Evolutionary conservation across 2,888 invertebrate genomes (phyloP).

Genomic region (Hemithea aestivaria): DNA sequence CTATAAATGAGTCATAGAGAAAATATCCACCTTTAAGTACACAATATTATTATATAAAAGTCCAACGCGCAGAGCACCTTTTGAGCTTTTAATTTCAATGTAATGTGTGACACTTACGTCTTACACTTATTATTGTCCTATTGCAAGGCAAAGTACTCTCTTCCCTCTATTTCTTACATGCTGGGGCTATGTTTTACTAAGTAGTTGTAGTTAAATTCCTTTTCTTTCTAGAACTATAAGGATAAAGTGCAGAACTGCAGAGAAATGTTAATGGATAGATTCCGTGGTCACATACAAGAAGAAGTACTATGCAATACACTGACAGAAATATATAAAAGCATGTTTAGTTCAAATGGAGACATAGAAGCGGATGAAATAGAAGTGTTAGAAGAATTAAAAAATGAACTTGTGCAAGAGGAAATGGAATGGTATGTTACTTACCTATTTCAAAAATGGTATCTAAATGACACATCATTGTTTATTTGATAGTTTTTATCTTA

Average conservation of each 20-base stretch:
- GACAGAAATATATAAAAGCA: conserved; percentile 55
- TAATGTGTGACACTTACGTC: no score
- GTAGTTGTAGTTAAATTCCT: conserved; percentile 1
- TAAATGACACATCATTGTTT: no score
- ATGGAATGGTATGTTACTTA: conserved; percentile 53
- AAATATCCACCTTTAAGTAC: no score
- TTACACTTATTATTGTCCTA: no score
- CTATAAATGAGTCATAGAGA: no score
- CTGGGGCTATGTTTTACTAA: no score
- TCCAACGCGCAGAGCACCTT: no score
- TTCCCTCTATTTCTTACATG: no score
- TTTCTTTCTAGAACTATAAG: conserved; percentile 56
- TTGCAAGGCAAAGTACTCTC: no score
- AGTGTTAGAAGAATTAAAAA: conserved; percentile 55
- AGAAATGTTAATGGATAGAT: conserved; percentile 54
- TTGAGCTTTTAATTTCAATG: no score
- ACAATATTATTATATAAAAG: no score
- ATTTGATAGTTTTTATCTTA: background rate
- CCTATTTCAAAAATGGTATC: no score
- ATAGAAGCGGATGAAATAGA: conserved; percentile 54
- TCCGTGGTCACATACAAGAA: conserved; percentile 46
- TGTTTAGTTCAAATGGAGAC: conserved; percentile 44
- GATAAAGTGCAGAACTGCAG: conserved; percentile 61
- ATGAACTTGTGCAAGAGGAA: conserved; percentile 66
- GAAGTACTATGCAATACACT: conserved; percentile 50